Percentiles rank a stretch among this genome's conserved stretches.
Conservation (phyloP, 2,113 vertebrate species). For the Mus pahari region DNA sequence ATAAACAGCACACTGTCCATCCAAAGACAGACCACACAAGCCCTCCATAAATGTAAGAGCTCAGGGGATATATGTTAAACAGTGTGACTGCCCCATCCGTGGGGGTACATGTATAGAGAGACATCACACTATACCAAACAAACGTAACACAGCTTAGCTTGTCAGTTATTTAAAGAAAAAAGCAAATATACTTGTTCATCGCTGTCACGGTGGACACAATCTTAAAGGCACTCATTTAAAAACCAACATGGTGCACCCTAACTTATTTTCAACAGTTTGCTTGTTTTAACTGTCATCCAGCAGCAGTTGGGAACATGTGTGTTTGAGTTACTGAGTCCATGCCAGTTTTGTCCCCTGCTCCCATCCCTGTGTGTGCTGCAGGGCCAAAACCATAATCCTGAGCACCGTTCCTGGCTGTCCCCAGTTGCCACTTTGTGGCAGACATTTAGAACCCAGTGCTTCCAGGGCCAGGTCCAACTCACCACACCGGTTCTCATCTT, state of each 20-base stretch:
- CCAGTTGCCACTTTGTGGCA: neutral
- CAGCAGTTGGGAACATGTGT: accelerated
- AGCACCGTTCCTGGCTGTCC: neutral
- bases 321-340: neutral
- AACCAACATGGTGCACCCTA: accelerated
- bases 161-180: neutral
- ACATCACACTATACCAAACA: neutral
- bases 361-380: neutral
- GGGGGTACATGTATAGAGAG: accelerated
- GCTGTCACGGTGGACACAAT: accelerated
- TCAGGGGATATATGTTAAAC: accelerated
- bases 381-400: neutral
- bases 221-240: neutral
- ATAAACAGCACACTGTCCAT: accelerated
- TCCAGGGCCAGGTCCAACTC: conserved; percentile 44
- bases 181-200: neutral
- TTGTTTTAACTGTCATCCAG: accelerated
- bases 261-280: neutral
- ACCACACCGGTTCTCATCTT: conserved; percentile 88
- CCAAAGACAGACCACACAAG: neutral
- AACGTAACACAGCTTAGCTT: neutral
- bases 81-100: neutral
- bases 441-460: accelerated
- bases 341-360: neutral
- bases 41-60: too few species aligned